phyloP scores from a whole-genome alignment of 1,140 invertebrate species.

The Galleria mellonella region DNA sequence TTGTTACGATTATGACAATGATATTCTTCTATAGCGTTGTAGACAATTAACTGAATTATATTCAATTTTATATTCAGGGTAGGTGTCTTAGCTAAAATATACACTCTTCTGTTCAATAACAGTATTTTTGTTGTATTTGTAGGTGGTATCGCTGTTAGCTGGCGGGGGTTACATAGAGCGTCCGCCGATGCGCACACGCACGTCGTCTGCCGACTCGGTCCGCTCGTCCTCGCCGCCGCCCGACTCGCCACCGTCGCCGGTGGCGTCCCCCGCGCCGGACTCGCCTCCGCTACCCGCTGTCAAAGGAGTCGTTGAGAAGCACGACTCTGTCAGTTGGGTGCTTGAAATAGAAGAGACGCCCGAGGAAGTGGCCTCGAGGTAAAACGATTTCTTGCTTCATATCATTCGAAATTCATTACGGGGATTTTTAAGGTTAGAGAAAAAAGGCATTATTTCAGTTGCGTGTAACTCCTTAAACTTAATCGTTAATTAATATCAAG shows the following conservation, averaged over 20 bases:
- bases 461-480: too few species aligned
- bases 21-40: too few species aligned
- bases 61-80: too few species aligned
- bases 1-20: too few species aligned
- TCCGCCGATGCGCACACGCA: conserved; percentile 43
- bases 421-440: too few species aligned
- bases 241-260: conserved; percentile 70
- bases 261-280: conserved; percentile 44
- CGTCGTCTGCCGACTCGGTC: conserved; percentile 40
- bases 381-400: background rate
- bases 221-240: conserved; percentile 73
- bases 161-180: conserved; percentile 56
- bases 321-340: conserved; percentile 88
- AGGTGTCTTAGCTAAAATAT: too few species aligned
- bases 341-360: conserved; percentile 83
- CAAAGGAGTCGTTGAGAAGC: conserved; percentile 87
- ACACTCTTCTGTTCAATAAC: too few species aligned
- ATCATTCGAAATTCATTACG: background rate
- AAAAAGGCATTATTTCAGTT: too few species aligned
- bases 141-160: conserved; percentile 59
- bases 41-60: too few species aligned
- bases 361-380: conserved; percentile 77
- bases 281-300: conserved; percentile 77
- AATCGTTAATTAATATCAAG: too few species aligned
- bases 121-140: too few species aligned